phyloP scores from a whole-genome alignment of 2,888 invertebrate genomes.

The Embidobia sp. region DNA sequence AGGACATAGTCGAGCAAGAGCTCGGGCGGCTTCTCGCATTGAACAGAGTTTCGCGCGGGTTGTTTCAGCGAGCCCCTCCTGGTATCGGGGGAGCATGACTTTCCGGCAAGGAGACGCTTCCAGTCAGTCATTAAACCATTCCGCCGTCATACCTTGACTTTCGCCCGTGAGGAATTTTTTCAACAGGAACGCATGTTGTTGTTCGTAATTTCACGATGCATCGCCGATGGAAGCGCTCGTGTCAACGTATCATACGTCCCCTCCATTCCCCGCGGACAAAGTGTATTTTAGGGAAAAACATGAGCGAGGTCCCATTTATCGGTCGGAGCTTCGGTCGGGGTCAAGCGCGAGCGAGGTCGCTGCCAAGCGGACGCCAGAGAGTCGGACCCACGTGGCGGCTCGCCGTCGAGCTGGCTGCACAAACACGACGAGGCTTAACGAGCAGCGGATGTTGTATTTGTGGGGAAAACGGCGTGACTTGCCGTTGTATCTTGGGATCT shows the following conservation, averaged over 20 bases:
- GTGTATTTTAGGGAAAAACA: conserved; percentile 79
- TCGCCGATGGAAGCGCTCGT: conserved; percentile 72
- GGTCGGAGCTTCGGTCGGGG: neutral
- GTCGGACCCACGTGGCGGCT: too few species aligned
- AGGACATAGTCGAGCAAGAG: conserved; percentile 64
- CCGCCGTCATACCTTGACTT: conserved; percentile 79
- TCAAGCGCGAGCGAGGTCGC: neutral
- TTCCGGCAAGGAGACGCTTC: conserved; percentile 19
- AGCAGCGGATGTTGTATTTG: conserved; percentile 69
- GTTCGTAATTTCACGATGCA: conserved; percentile 69
- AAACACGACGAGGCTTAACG: too few species aligned
- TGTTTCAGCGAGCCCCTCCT: conserved; percentile 80
- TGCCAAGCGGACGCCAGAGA: too few species aligned
- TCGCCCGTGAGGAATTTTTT: conserved; percentile 82
- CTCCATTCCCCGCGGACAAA: conserved; percentile 38
- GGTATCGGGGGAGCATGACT: conserved; percentile 73
- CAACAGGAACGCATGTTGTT: conserved; percentile 81
- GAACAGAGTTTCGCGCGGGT: conserved; percentile 80
- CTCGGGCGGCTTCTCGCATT: conserved; percentile 63
- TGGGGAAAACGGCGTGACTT: conserved; percentile 81
- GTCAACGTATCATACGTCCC: conserved; percentile 66
- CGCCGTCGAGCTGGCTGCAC: too few species aligned
- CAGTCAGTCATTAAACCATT: conserved; percentile 71
- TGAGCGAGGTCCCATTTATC: too few species aligned
- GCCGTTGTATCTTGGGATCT: conserved; percentile 66